Conservation (phyloP, 2,797 vertebrate species). For the Ceryle rudis region DNA sequence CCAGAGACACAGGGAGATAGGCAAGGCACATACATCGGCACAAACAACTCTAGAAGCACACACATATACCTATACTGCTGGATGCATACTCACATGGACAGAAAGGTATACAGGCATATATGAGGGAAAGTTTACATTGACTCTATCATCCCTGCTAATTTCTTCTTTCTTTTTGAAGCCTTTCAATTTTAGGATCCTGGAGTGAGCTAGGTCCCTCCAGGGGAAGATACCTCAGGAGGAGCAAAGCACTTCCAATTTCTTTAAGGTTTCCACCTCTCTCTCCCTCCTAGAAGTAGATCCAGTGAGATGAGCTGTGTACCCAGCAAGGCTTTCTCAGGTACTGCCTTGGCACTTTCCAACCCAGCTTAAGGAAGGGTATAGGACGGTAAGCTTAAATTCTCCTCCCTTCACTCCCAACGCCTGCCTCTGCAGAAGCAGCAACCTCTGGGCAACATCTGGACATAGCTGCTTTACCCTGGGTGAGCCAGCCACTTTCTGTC, state of each 20-base stretch:
- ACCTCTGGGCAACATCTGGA: neutral
- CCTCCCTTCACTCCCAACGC: neutral
- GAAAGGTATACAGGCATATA: neutral
- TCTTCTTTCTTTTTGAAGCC: neutral
- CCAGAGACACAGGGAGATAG: neutral
- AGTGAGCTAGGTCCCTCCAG: neutral
- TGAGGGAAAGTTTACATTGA: neutral
- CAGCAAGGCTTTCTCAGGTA: neutral
- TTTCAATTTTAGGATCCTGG: neutral
- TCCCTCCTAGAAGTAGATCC: neutral
- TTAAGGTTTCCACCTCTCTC: neutral
- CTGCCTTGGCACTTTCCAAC: neutral
- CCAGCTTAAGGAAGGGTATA: neutral
- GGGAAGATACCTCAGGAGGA: neutral
- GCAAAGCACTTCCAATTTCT: neutral
- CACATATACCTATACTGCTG: neutral
- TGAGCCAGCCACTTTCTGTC: neutral
- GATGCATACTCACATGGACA: slow-evolving; percentile 42
- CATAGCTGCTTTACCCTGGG: neutral
- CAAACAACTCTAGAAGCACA: neutral
- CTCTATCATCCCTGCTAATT: neutral
- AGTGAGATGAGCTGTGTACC: neutral
- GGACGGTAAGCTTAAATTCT: neutral
- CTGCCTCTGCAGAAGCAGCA: neutral
- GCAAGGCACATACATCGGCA: neutral